Evolutionary conservation across 2,888 invertebrate species (phyloP), one percentile per base, ranked within the genome.

Genomic region (Thera britannica): DNA sequence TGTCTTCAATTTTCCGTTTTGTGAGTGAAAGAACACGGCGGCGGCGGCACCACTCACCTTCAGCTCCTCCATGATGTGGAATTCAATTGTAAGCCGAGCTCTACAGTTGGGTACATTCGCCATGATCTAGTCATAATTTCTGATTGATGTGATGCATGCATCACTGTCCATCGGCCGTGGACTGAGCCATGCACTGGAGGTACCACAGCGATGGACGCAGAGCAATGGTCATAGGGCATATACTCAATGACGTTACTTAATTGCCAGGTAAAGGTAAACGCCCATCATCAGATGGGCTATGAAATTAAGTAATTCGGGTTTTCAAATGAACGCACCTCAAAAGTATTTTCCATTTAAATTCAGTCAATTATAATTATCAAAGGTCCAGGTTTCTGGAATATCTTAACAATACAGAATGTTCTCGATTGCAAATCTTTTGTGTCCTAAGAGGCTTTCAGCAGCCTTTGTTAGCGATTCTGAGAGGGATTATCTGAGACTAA

Each of bases 401-500:
- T 48, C 41, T 54, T n/a, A 46, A 23, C 35, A 61, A 46, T 49
- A 49, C 44, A 44, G 36, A 65, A 61, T 58, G 48, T 55, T 62
- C 62, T 56, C 52, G 59, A 62, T 59, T 62, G 59, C 55, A 65
- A 59, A 70, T 58, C 52, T 65, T 70, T 68, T 70, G 70, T 70
- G 63, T 59, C 56, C 2, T 65, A 64, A 66, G 68, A 63, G 63
- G 68, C 62, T 67, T 60, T 63, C 57, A 41, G 52, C 52, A 51
- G 52, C 44, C 61, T 67, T 70, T 68, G 70, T 73, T 55, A 41
- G 68, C 54, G 58, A n/a, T 36, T 61, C 41, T 34, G 58, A 44
- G 59, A 58, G 56, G 69, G 69, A 72, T 72, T 65, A 72, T 61
- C 69, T 58, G 52, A 65, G 62, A 65, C 56, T 62, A 62, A 62